Conservation (phyloP, 2,797 vertebrate genomes). For the Melanogrammus aeglefinus region DNA sequence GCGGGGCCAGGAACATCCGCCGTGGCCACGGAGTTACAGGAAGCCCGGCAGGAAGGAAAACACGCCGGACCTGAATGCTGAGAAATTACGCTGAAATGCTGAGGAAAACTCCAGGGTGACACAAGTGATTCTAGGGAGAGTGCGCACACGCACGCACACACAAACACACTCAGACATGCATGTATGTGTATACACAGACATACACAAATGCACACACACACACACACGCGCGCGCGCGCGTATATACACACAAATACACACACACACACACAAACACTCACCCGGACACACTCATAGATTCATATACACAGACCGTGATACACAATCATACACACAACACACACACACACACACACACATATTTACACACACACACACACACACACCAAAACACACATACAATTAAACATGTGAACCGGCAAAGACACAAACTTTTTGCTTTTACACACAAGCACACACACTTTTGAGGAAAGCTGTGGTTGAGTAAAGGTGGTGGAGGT, state of each 20-base stretch:
- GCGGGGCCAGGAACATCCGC: no score
- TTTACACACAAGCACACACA: slow-evolving; percentile 19
- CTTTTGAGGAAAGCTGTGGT: neutral
- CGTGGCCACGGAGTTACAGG: no score
- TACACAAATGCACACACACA: no score
- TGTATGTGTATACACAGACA: no score
- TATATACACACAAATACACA: no score
- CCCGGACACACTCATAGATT: neutral
- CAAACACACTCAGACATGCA: no score
- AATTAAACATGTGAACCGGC: neutral
- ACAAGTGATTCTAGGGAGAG: neutral
- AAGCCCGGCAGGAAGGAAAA: no score
- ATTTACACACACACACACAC: neutral
- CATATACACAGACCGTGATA: neutral
- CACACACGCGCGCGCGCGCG: neutral
- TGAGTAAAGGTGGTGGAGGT: no score
- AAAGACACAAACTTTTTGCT: neutral
- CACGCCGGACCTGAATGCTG: no score
- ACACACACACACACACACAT: neutral
- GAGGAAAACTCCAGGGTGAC: neutral
- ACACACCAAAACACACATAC: neutral
- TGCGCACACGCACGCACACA: no score
- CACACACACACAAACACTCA: neutral
- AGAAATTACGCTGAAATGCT: neutral
- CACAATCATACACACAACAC: neutral